Evolutionary conservation across 2,888 invertebrate species (phyloP).

Genomic region (Drosophila cyrtoloma): DNA sequence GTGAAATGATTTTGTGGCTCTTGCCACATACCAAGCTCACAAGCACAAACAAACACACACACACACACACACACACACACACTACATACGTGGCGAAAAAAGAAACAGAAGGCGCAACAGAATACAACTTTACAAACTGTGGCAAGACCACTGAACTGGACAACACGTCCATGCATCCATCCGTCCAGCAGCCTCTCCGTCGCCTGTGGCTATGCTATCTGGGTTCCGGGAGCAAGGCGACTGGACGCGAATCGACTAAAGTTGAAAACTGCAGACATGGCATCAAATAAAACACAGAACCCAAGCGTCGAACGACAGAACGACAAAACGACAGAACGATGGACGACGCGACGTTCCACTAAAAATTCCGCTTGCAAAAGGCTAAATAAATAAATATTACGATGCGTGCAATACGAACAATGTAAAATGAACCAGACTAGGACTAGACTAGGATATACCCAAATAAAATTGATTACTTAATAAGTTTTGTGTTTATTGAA

Average conservation of each 20-base stretch:
- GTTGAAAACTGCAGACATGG: constrained; percentile 77
- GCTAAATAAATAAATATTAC: constrained; percentile 80
- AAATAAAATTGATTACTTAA: background rate
- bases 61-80: constrained; percentile 14
- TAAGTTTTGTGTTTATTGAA: background rate
- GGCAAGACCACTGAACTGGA: constrained; percentile 75
- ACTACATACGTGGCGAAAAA: constrained; percentile 13
- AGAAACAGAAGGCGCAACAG: background rate
- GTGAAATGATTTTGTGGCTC: constrained; percentile 70
- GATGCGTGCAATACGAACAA: constrained; percentile 35
- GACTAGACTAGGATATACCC: background rate
- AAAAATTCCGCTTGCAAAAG: constrained; percentile 61
- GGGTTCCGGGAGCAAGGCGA: constrained; percentile 22
- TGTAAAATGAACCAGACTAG: background rate
- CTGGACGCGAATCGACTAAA: constrained; percentile 28
- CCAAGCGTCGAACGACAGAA: constrained; percentile 20
- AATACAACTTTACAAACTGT: constrained; percentile 35
- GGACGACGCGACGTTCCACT: constrained; percentile 37
- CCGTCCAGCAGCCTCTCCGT: constrained; percentile 31
- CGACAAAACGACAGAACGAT: constrained; percentile 12
- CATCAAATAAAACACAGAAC: constrained; percentile 68
- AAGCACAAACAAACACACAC: constrained; percentile 21
- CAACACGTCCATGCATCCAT: constrained; percentile 37
- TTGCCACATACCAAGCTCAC: constrained; percentile 23
- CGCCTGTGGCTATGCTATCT: constrained; percentile 45